Evolutionary conservation across 2,113 vertebrate genomes (phyloP), one percentile per base, ranked within the genome.

Genomic region (Leiothrix lutea): DNA sequence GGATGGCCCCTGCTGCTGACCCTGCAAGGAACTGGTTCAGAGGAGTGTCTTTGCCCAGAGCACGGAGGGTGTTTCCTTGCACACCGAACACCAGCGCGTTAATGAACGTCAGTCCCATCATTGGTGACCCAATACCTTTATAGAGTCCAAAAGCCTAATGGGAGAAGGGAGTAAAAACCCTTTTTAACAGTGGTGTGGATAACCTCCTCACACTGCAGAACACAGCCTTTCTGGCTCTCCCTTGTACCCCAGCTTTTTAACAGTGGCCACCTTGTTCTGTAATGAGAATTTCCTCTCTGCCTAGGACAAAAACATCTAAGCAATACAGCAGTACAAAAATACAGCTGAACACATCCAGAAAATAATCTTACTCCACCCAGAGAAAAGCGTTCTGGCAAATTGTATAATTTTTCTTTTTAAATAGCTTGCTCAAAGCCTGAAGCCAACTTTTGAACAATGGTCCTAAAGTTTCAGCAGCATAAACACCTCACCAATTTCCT

Each of bases 41-140:
- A 26, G 99, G 99, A 2, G 99, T 99, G 98, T 99, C 99, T 3
- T 94, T 94, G 61, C 97, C 98, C 64, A 99, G 98, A 23, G 96
- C 92, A 35, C 99, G 98, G 61, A 99, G 98, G 5, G 99, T 81
- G 95, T 99, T 99, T 25, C 99, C 99, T 95, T 99, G 99, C 13
- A 99, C 99, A 1, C 99, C 99, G 4, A 99, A 99, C 80, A 99
- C 99, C 51, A 99, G 98, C 1, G 99, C 99, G 0, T 99, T 99
- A 98, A 99, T 99, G 98, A 99, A 99, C 4, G 99, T 99, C 23
- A 99, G 98, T 84, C 99, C 99, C 99, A 99, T 99, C 98, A 99
- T 99, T 23, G 99, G 99, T 11, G 99, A 99, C 56, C 99, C 99
- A 53, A 99, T 98, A 70, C 99, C 99, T 98, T 99, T 99, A 96